Percentiles rank a stretch among this genome's conserved stretches.
phyloP scores from a whole-genome alignment of 1,140 invertebrate genomes.

The Chymomyza costata region DNA sequence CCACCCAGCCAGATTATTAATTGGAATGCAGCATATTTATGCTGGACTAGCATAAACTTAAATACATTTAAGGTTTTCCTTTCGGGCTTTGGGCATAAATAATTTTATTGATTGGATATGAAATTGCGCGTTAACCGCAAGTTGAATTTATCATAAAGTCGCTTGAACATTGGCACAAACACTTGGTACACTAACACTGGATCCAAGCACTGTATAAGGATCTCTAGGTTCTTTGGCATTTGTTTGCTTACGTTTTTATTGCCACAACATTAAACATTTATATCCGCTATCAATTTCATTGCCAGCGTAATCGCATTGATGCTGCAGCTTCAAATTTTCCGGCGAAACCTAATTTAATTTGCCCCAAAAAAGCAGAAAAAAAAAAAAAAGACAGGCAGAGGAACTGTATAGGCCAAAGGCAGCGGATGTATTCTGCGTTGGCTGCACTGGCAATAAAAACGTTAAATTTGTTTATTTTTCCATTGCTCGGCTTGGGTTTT shows the following conservation, averaged over 20 bases:
- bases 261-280: conserved; percentile 73
- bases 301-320: conserved; percentile 60
- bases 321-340: conserved; percentile 48
- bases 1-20: too few relatives aligned
- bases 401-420: background rate
- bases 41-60: too few relatives aligned
- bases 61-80: too few relatives aligned
- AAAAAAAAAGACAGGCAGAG: conserved; percentile 37
- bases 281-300: conserved; percentile 71
- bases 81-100: too few relatives aligned
- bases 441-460: conserved; percentile 68
- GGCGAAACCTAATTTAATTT: conserved; percentile 71
- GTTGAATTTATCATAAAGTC: conserved; percentile 68
- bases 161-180: conserved; percentile 50
- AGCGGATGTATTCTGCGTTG: too few relatives aligned
- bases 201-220: conserved; percentile 1
- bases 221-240: conserved; percentile 30
- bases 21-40: too few relatives aligned
- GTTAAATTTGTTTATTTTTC: conserved; percentile 73
- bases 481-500: conserved; percentile 10
- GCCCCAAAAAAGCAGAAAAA: too few relatives aligned
- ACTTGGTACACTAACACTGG: conserved; percentile 2
- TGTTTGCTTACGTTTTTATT: conserved; percentile 52
- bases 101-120: conserved; percentile 72
- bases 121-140: conserved; percentile 69